Base-by-base conservation (phyloP, 2,113 vertebrate genomes). In the Callopanchax toddi region DNA sequence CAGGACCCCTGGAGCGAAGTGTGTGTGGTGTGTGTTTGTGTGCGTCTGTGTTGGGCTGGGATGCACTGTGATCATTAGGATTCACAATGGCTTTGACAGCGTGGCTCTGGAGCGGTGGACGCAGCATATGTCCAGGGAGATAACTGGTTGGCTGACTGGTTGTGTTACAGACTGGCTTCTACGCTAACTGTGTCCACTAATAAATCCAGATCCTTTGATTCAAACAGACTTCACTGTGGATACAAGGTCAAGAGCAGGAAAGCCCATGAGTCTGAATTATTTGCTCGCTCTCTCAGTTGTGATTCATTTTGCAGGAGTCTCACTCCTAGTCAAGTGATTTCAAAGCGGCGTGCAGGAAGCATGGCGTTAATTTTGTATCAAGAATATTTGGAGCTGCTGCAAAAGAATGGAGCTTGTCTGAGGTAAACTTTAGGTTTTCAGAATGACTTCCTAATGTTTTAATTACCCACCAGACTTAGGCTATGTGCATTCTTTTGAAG, bases 11-110 rank as follows among this genome's bases (percentile, higher is more conserved):
- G 78, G 77, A 90, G 84, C 86, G 76, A 81, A 79, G 79, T 85
- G 69, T 39, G 61, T 50, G 75, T 44, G 7, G 40, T 51, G 50
- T 50, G 52, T 69, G 44, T 68, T 29, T 66, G 56, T 63, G 50
- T 39, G 69, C 23, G 29, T 52, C 11, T 63, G 39, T 62, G 43
- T 71, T 57, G 66, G 49, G 42, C 42, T 34, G 67, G 49, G 81
- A 71, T 81, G 78, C 60, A 67, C 81, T 76, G 76, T 84, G 84
- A 90, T 88, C 85, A 90, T 88, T 86, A 88, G 83, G 79, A 88
- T 89, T 86, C 85, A 85, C 83, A 82, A 78, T 85, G 86, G 78
- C 80, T 88, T 80, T 87, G 83, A 86, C 83, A 89, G 84, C 51
- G 12, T 50, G 59, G 72, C 80, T 85, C 69, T 77, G 74, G 65